Percentiles rank a stretch among this genome's conserved stretches.
These are phyloP conservation scores for Oreochromis niloticus DNA, from an alignment of 2,113 vertebrate genomes.

Conservation along the genomic window DNA sequence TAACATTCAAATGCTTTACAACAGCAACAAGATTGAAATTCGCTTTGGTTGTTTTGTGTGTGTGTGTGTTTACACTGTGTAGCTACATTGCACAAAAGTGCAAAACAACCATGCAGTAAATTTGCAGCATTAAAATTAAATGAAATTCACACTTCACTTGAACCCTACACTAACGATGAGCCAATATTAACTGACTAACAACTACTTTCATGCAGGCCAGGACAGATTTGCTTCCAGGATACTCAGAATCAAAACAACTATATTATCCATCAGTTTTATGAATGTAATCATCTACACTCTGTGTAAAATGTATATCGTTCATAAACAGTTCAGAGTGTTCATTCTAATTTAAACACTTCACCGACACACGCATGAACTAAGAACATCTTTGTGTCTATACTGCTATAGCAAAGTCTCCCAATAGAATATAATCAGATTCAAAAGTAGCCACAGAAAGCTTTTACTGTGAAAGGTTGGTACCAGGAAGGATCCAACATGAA, in stretches of 20 bases:
- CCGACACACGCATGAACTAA: neutral
- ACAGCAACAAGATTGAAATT: fast-evolving
- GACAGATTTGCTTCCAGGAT: neutral
- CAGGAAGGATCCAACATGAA: neutral
- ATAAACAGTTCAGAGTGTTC: neutral
- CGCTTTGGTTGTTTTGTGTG: neutral
- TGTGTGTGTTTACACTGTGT: neutral
- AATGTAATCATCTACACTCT: neutral
- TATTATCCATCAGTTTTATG: neutral
- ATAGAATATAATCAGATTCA: neutral
- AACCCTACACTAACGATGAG: fast-evolving
- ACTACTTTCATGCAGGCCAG: neutral
- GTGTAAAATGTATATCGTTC: neutral
- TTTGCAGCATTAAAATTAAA: neutral
- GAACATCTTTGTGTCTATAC: neutral
- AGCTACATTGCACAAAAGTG: fast-evolving
- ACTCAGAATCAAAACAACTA: neutral
- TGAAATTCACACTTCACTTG: fast-evolving
- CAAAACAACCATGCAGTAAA: neutral
- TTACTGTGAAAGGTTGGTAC: neutral
- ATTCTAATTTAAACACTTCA: neutral
- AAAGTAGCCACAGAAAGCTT: neutral
- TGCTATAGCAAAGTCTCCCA: neutral
- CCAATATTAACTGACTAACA: neutral
- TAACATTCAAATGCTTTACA: neutral